These are phyloP conservation scores for Tethea ocularis DNA, from an alignment of 2,888 invertebrate genomes.

Conservation along the genomic window DNA sequence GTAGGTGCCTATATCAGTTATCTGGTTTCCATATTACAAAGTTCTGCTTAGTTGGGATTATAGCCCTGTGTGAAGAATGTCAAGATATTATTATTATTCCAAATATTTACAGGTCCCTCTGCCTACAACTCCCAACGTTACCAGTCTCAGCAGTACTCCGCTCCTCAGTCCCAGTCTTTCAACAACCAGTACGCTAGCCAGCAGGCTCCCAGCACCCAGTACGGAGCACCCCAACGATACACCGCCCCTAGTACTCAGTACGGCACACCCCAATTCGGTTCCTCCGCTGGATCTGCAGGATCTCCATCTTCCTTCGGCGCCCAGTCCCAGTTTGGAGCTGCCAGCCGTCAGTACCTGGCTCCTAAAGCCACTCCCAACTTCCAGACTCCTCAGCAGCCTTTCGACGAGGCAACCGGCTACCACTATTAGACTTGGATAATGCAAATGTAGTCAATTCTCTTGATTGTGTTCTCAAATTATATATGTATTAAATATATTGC, in stretches of 20 bases:
- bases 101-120: conserved; percentile 15
- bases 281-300: conserved; percentile 13
- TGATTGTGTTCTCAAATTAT: conserved; percentile 29
- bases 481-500: conserved; percentile 13
- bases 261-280: conserved; percentile 28
- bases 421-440: conserved; percentile 51
- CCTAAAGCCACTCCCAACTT: conserved; percentile 46
- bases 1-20: too few relatives aligned
- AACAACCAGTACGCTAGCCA: conserved; percentile 20
- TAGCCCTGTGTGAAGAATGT: too few relatives aligned
- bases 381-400: conserved; percentile 65
- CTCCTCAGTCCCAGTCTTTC: conserved; percentile 14
- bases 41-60: too few relatives aligned
- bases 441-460: conserved; percentile 22
- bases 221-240: conserved; percentile 28
- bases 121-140: conserved; percentile 17
- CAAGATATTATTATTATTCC: background rate
- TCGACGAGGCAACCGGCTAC: conserved; percentile 73
- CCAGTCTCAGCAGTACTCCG: conserved; percentile 15
- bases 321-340: conserved; percentile 43
- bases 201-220: conserved; percentile 20
- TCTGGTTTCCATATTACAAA: too few relatives aligned
- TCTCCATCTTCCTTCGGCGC: conserved; percentile 19
- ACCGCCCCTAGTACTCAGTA: conserved; percentile 41
- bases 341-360: conserved; percentile 67